Evolutionary conservation across 1,140 invertebrate species (phyloP).

Genomic region (Leptinotarsa defecta): DNA sequence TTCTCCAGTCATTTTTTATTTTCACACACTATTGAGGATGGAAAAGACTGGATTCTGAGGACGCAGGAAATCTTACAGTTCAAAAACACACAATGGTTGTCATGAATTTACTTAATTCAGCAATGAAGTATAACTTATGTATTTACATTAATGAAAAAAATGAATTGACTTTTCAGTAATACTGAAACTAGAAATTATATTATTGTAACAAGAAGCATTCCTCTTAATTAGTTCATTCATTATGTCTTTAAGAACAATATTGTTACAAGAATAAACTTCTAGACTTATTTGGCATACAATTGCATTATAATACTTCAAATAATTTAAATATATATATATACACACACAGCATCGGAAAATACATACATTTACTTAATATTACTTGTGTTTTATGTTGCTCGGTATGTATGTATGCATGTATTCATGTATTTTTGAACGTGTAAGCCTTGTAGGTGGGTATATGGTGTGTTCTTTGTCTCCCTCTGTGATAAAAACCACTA

Average conservation of each 20-base stretch:
- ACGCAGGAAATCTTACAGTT: constrained; percentile 50
- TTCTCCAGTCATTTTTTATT: no score
- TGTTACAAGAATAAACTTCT: constrained; percentile 42
- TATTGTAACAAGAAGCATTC: constrained; percentile 37
- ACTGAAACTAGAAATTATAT: constrained; percentile 45
- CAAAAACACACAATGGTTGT: constrained; percentile 54
- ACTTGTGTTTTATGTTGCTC: constrained; percentile 45
- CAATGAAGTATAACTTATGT: constrained; percentile 51
- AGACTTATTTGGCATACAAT: constrained; percentile 53
- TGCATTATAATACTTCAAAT: constrained; percentile 53
- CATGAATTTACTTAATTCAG: constrained; percentile 53
- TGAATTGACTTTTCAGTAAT: constrained; percentile 52
- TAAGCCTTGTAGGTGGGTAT: constrained; percentile 50
- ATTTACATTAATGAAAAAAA: constrained; percentile 54
- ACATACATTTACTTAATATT: constrained; percentile 55
- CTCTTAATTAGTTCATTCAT: background rate
- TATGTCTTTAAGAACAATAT: constrained; percentile 35
- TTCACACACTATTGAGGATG: background rate
- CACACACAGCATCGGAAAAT: constrained; percentile 56
- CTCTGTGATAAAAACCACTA: constrained; percentile 42
- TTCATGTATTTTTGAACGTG: constrained; percentile 57
- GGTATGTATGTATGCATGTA: constrained; percentile 46
- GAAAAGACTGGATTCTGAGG: background rate
- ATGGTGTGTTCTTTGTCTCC: constrained; percentile 46
- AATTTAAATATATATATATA: constrained; percentile 47